phyloP scores from a whole-genome alignment of 2,888 invertebrate species.

The Pinctada fucata region DNA sequence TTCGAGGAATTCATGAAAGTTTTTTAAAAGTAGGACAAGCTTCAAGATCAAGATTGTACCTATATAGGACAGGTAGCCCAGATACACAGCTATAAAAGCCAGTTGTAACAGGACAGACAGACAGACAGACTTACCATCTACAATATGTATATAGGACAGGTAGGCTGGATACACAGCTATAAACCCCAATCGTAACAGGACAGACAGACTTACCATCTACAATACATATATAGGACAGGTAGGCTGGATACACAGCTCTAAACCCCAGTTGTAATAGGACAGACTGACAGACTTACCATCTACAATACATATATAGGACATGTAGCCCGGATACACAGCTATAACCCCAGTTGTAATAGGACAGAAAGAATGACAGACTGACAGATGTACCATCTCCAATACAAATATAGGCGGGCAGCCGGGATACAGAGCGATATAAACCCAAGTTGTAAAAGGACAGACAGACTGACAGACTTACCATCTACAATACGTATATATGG shows the following conservation, averaged over 20 bases:
- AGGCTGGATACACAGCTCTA: constrained; percentile 61
- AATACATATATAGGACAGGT: constrained; percentile 56
- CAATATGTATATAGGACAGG: constrained; percentile 61
- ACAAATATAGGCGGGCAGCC: too few species aligned
- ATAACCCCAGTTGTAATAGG: too few species aligned
- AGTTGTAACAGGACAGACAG: too few species aligned
- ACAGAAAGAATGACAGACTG: too few species aligned
- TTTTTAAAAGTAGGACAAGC: too few species aligned
- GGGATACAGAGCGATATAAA: too few species aligned
- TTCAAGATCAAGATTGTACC: constrained; percentile 13
- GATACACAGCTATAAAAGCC: constrained; percentile 58
- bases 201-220: not conserved
- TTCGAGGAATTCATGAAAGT: too few species aligned
- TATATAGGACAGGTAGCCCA: constrained; percentile 63
- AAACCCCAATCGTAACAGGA: constrained; percentile 10
- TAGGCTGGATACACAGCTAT: constrained; percentile 64
- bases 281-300: too few species aligned
- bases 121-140: constrained; percentile 53
- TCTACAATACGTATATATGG: too few species aligned
- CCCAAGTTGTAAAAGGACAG: not conserved
- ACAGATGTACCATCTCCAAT: too few species aligned
- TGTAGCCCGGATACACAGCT: constrained; percentile 59
- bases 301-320: constrained; percentile 48
- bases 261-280: too few species aligned
- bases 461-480: too few species aligned